phyloP scores from a whole-genome alignment of 2,888 invertebrate genomes.

The Cataglyphis livida region DNA sequence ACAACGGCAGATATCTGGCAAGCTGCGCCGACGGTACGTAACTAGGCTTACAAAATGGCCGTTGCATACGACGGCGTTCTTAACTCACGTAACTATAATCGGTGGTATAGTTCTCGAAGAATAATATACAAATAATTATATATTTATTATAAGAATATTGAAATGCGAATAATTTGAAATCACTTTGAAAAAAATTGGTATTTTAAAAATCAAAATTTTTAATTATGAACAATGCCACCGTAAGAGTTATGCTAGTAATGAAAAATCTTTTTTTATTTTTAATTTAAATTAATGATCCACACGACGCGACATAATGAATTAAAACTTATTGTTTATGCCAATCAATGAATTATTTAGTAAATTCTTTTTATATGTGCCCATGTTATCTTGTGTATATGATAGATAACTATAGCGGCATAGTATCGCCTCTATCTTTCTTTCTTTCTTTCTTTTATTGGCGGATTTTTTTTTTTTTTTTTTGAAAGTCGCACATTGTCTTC shows the following conservation, averaged over 20 bases:
- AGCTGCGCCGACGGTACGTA: conserved; percentile 93
- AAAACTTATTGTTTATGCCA: background rate
- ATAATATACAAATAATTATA: background rate
- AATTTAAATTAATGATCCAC: conserved; percentile 8
- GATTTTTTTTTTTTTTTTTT: conserved; percentile 23
- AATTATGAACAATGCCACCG: background rate
- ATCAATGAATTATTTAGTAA: background rate
- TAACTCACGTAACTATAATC: background rate
- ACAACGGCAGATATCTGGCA: conserved; percentile 94
- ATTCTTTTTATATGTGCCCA: background rate
- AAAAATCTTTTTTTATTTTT: background rate
- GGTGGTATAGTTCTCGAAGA: background rate
- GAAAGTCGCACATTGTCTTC: background rate
- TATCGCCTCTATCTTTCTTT: conserved; percentile 31
- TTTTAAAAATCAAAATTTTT: background rate
- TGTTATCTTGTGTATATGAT: background rate
- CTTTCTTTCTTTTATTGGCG: conserved; percentile 19
- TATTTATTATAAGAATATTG: background rate
- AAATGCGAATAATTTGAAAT: background rate
- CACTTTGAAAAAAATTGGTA: background rate
- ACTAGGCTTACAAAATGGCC: too few relatives aligned
- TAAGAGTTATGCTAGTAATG: conserved; percentile 25
- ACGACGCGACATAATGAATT: background rate
- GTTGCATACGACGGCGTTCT: too few relatives aligned
- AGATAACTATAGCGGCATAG: conserved; percentile 38